These are phyloP conservation scores for Tauraco hartlaubi DNA, from an alignment of 2,797 vertebrate species.

Conservation along the genomic window DNA sequence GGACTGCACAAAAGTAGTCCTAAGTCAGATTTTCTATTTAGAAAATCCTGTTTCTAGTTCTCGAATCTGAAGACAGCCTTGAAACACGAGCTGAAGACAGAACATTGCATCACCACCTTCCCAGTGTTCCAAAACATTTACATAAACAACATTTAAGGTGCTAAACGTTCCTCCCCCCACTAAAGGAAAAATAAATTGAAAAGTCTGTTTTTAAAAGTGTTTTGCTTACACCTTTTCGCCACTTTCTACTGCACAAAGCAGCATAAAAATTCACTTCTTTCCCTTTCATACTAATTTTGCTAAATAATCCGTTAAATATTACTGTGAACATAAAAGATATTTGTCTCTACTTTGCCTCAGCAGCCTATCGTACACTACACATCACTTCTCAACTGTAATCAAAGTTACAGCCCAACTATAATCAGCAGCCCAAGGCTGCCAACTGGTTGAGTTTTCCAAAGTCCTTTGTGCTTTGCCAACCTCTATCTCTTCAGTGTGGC, in stretches of 20 bases:
- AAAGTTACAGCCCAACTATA: not conserved
- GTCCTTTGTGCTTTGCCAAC: not conserved
- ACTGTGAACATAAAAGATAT: not conserved
- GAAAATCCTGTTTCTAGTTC: not conserved
- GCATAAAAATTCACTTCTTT: not conserved
- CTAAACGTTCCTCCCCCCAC: not conserved
- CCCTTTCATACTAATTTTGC: not conserved
- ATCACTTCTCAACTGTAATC: not conserved
- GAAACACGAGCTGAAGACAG: not conserved
- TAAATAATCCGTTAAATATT: not conserved
- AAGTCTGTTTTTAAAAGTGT: not conserved
- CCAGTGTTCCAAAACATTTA: conserved; percentile 7
- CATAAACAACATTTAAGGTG: not conserved
- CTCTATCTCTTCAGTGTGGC: not conserved
- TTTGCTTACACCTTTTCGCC: not conserved
- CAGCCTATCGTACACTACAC: not conserved
- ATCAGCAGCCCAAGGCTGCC: not conserved
- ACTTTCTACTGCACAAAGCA: not conserved
- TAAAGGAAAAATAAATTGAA: not conserved
- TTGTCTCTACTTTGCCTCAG: not conserved
- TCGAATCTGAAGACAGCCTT: not conserved
- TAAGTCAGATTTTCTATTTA: not conserved
- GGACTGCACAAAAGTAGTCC: not conserved
- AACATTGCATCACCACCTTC: not conserved
- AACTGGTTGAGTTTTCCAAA: not conserved